These are phyloP conservation scores for Catharus minimus DNA, from an alignment of 2,113 vertebrate species.

Conservation along the genomic window DNA sequence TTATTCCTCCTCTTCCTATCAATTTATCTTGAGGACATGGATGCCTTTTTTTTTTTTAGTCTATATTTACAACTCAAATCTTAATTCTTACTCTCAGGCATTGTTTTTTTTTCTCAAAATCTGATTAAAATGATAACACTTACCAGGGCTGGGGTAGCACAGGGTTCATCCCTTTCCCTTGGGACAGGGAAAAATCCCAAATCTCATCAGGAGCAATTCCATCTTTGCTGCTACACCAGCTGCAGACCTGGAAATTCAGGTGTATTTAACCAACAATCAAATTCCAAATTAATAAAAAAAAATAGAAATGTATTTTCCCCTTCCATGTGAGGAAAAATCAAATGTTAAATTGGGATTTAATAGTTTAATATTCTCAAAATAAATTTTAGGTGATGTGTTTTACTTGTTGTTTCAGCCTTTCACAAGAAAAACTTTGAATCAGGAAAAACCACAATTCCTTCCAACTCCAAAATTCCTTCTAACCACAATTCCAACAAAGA, in stretches of 20 bases:
- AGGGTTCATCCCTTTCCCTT: not conserved
- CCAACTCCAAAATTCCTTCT: not conserved
- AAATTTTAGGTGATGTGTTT: not conserved
- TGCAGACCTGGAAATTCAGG: not conserved
- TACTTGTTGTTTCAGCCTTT: not conserved
- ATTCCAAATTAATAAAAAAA: not conserved
- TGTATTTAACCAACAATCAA: not conserved
- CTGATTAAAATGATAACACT: not conserved
- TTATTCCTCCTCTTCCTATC: constrained; percentile 21
- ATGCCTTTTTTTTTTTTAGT: not conserved
- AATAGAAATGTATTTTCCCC: not conserved
- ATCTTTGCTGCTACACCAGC: not conserved
- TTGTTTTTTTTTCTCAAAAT: not conserved
- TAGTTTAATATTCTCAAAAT: not conserved
- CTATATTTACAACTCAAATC: not conserved
- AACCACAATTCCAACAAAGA: not conserved
- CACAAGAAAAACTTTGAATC: not conserved
- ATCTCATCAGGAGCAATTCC: not conserved
- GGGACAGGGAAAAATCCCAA: not conserved
- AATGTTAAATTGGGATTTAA: not conserved
- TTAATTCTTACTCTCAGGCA: not conserved
- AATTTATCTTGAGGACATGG: not conserved
- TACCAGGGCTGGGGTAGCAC: not conserved
- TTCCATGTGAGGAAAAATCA: not conserved
- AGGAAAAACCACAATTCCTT: not conserved